Conservation (phyloP, 2,797 vertebrate species). For the Enteromius thamalakanensis region DNA sequence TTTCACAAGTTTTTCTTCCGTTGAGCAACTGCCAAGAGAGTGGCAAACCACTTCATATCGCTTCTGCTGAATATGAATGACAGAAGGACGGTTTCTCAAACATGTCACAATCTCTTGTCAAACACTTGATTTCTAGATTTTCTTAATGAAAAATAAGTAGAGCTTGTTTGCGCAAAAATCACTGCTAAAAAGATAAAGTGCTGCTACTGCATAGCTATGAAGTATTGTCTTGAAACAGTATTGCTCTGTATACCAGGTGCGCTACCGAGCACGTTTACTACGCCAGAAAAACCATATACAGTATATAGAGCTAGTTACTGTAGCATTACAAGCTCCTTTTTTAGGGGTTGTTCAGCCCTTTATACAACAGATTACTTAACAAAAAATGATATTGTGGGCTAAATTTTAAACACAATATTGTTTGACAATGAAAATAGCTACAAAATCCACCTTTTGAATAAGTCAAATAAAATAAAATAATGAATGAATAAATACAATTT, state of each 20-base stretch:
- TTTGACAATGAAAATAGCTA: neutral
- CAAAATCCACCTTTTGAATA: neutral
- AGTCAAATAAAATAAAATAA: no score
- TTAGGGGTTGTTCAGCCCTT: no score
- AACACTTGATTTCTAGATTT: neutral
- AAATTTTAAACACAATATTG: neutral
- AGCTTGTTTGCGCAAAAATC: neutral
- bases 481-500: no score
- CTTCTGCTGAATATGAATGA: constrained; percentile 9
- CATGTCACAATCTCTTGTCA: neutral
- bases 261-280: neutral
- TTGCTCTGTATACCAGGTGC: neutral
- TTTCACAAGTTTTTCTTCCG: constrained; percentile 31
- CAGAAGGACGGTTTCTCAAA: constrained; percentile 6
- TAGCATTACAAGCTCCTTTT: neutral
- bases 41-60: neutral
- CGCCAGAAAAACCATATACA: neutral
- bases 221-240: neutral
- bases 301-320: neutral
- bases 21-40: constrained; percentile 3
- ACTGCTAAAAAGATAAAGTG: neutral
- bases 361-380: neutral
- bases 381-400: neutral
- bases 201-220: neutral
- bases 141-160: neutral